These are phyloP conservation scores for Gibbula magus DNA, from an alignment of 2,888 invertebrate genomes.

Conservation along the genomic window DNA sequence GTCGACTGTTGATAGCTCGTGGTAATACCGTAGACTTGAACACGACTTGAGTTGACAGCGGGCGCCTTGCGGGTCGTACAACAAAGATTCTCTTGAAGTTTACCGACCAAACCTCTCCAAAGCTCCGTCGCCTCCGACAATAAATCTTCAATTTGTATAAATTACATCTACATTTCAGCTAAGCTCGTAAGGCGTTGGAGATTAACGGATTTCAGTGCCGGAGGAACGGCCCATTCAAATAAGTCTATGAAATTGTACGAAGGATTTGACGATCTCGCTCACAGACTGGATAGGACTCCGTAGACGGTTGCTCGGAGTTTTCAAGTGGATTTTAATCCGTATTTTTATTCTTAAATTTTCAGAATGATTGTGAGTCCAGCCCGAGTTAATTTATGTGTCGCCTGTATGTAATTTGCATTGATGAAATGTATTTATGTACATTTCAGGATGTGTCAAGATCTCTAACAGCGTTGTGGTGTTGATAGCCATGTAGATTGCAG, in stretches of 20 bases:
- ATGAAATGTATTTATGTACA: conserved; percentile 10
- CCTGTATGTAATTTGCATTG: background rate
- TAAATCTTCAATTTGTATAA: conserved; percentile 17
- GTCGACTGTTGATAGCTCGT: no score
- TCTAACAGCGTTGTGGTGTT: background rate
- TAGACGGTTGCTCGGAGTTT: background rate
- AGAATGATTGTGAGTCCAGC: background rate
- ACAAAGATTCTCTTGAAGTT: background rate
- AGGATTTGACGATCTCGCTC: background rate
- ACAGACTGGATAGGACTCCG: background rate
- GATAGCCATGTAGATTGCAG: background rate
- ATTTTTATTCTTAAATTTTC: background rate
- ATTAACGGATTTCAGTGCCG: conserved; percentile 2
- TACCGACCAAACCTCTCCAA: background rate
- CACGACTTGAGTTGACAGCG: no score
- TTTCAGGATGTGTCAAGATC: conserved; percentile 15
- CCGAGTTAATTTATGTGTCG: conserved; percentile 2
- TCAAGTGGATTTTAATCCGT: conserved; percentile 9
- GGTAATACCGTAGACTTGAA: no score
- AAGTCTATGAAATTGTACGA: background rate
- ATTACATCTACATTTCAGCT: conserved; percentile 13
- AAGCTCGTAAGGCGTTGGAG: background rate
- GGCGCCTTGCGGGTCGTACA: no score
- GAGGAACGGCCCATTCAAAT: background rate
- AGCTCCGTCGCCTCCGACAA: background rate